Conservation (phyloP, 2,888 invertebrate species). For the Pachycephus smyrnensis region DNA sequence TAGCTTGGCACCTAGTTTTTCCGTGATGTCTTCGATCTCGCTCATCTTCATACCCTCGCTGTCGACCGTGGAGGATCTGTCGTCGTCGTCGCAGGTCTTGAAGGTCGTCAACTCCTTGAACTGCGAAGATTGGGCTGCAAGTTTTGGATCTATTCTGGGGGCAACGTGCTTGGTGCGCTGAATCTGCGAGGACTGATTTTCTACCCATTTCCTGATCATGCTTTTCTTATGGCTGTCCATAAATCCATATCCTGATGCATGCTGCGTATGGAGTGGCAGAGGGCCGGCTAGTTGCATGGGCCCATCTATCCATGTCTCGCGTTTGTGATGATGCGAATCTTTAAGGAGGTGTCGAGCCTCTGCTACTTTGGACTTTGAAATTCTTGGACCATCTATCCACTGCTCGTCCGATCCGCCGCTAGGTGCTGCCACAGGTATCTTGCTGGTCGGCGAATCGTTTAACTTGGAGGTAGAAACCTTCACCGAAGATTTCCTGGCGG, state of each 20-base stretch:
- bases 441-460: constrained; percentile 59
- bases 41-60: constrained; percentile 59
- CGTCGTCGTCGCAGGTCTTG: constrained; percentile 71
- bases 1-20: constrained; percentile 59
- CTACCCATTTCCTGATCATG: constrained; percentile 94
- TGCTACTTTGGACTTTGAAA: constrained; percentile 84
- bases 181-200: constrained; percentile 88
- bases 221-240: constrained; percentile 94
- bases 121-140: constrained; percentile 68
- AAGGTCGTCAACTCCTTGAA: constrained; percentile 74
- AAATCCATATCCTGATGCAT: constrained; percentile 81
- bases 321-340: constrained; percentile 83
- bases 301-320: constrained; percentile 96
- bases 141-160: constrained; percentile 66
- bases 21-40: constrained; percentile 62
- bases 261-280: constrained; percentile 68
- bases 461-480: constrained; percentile 68
- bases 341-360: constrained; percentile 85
- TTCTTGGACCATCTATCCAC: constrained; percentile 96
- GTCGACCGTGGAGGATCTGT: constrained; percentile 61
- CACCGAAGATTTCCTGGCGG: constrained; percentile 71
- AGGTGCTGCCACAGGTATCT: constrained; percentile 63
- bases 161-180: constrained; percentile 75
- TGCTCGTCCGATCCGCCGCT: constrained; percentile 83
- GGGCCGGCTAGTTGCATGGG: constrained; percentile 78